Evolutionary conservation across 1,140 invertebrate genomes (phyloP), one percentile per base, ranked within the genome.

Genomic region (Doryteuthis pealeii): DNA sequence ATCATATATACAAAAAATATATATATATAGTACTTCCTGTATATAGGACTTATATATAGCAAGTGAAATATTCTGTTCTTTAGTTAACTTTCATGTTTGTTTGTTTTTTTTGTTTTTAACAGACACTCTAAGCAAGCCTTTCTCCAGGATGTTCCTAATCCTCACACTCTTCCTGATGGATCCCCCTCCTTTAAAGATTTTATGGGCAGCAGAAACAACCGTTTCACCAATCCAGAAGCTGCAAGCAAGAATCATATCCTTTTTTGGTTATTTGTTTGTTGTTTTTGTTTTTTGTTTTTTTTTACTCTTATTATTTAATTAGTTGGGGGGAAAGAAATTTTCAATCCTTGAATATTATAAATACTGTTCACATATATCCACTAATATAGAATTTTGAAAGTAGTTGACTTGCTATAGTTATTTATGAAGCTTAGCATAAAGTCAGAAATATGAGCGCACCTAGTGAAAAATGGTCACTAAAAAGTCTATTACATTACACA

Each of bases 121-220:
- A 89, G 94, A 71, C 96, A 95, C 89, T 98, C 96, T 70, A 99
- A 99, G 89, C 97, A 99, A 87, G 94, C 95, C 75, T 98, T 95
- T 89, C 91, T 99, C 58, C 96, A 96, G 83, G 96, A 98, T 88
- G 96, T 98, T 70, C 95, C 95, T 82, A 97, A 98, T 87, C 97
- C 97, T 26, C 98, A 96, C 89, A 93, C 94, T 73, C 90, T 99
- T 78, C 93, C 94, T 28, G 97, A 99, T 90, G 96, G 97, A 84
- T 94, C 94, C 72, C 94, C 94, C 18, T 98, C 96, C 74, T 99
- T 98, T 91, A 97, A 96, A 89, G 97, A 99, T 88, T 99, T 95
- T 89, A 95, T 95, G 78, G 94, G 94, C 81, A 97, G 94, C 89
- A 95, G 97, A 89, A 98, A 99, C 90, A 99, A 99, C 88, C 85